A percentile compares a stretch with the other conserved stretches of the same genome.
Evolutionary conservation across 1,140 invertebrate genomes (phyloP).

Genomic region (Sogatella furcifera): DNA sequence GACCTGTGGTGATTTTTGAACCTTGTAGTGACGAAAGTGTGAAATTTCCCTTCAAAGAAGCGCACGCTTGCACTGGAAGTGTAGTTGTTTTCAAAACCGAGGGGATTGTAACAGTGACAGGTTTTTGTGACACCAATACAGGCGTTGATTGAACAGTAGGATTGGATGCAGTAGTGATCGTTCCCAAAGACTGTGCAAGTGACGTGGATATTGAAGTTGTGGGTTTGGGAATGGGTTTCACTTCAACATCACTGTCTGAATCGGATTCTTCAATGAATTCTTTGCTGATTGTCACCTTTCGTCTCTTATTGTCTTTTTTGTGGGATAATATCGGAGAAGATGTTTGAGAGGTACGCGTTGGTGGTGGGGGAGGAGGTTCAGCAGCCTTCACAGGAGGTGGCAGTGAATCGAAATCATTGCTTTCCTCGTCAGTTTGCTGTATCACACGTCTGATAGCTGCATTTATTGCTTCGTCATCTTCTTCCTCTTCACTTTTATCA

Average conservation of each 20-base stretch:
- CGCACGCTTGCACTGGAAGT: no score
- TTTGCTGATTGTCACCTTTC: slow-evolving; percentile 10
- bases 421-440: slow-evolving; percentile 32
- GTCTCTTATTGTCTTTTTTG: neutral
- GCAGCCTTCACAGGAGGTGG: slow-evolving; percentile 18
- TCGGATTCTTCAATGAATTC: slow-evolving; percentile 18
- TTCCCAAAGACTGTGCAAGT: no score
- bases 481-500: slow-evolving; percentile 26
- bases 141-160: no score
- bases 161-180: no score
- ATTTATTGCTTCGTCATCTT: slow-evolving; percentile 43
- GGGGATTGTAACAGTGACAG: no score
- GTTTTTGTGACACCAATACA: no score
- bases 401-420: slow-evolving; percentile 29
- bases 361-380: neutral
- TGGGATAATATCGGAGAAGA: neutral
- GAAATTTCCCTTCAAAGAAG: no score
- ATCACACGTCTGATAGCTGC: slow-evolving; percentile 36
- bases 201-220: no score
- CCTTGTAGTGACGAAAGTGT: no score
- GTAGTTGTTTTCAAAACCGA: no score
- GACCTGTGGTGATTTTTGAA: no score
- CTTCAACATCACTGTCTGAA: slow-evolving; percentile 19
- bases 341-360: neutral
- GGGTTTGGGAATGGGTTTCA: no score